phyloP scores from a whole-genome alignment of 2,888 invertebrate genomes.

The Amphipyra tragopoginis region DNA sequence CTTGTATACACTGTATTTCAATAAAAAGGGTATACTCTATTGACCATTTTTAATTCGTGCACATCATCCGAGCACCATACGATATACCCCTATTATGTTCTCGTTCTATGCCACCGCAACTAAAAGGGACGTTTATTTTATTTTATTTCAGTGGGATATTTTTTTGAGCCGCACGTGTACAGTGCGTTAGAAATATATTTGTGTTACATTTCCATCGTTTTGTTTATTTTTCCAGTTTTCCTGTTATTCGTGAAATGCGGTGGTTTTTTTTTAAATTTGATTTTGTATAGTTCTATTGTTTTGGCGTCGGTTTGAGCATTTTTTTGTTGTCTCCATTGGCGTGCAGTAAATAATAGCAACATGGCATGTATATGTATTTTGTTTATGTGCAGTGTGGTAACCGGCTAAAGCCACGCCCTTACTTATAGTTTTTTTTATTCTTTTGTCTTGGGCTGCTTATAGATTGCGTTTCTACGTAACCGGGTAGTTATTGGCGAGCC shows the following conservation, averaged over 20 bases:
- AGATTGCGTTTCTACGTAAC: too few relatives aligned
- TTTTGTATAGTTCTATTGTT: conserved; percentile 2
- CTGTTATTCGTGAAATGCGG: conserved; percentile 9
- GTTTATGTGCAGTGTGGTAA: too few relatives aligned
- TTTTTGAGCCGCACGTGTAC: conserved; percentile 29
- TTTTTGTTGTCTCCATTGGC: conserved; percentile 3
- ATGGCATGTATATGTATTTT: background rate
- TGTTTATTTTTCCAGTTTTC: conserved; percentile 31
- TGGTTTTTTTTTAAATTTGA: conserved; percentile 13
- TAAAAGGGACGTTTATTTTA: conserved; percentile 25
- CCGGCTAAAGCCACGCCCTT: too few relatives aligned
- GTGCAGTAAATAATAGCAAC: background rate
- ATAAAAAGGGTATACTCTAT: conserved; percentile 2
- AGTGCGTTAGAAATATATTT: conserved; percentile 33
- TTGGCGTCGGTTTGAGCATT: background rate
- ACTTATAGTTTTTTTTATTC: too few relatives aligned
- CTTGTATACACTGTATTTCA: background rate
- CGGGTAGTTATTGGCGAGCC: too few relatives aligned
- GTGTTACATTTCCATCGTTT: conserved; percentile 20
- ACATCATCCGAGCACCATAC: conserved; percentile 7
- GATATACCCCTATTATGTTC: conserved; percentile 1
- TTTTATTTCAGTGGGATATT: conserved; percentile 27
- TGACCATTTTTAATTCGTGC: conserved; percentile 28
- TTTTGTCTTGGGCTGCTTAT: conserved; percentile 9
- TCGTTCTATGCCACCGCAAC: conserved; percentile 6